A percentile compares a stretch with the other conserved stretches of the same genome.
phyloP scores from a whole-genome alignment of 2,888 invertebrate genomes.

The Xestia sexstrigata region DNA sequence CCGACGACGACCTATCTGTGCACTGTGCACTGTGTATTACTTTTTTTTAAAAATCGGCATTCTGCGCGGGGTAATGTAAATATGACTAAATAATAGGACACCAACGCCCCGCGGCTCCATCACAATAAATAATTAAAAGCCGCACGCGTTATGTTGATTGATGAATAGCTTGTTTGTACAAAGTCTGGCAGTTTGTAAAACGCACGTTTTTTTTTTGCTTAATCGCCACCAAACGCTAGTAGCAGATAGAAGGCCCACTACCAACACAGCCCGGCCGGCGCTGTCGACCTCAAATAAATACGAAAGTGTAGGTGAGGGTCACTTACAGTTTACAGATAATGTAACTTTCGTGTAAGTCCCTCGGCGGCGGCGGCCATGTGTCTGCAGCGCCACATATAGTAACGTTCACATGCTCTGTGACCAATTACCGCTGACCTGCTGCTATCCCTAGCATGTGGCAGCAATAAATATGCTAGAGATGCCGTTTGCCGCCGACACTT shows the following conservation, averaged over 20 bases:
- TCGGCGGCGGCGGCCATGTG: too few species aligned
- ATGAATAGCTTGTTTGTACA: conserved; percentile 23
- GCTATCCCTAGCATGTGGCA: background rate
- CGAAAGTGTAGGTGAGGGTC: background rate
- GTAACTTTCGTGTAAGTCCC: background rate
- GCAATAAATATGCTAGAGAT: conserved; percentile 1
- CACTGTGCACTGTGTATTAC: background rate
- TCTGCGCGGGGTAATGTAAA: background rate
- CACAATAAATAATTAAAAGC: conserved; percentile 13
- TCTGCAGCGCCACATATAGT: background rate
- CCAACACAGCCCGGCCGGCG: too few species aligned
- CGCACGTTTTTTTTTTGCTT: background rate
- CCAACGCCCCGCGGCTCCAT: background rate
- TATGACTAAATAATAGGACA: background rate
- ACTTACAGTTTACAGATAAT: background rate
- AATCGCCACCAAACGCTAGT: background rate
- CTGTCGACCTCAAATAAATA: background rate
- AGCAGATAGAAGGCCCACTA: background rate
- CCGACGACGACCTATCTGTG: background rate
- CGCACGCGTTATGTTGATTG: conserved; percentile 21
- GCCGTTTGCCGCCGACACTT: background rate
- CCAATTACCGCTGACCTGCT: background rate
- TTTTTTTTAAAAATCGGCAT: background rate
- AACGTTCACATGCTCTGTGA: background rate
- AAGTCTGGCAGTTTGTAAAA: conserved; percentile 15